Evolutionary conservation across 2,113 vertebrate species (phyloP), one percentile per base, ranked within the genome.

Genomic region (Cephalopholis sonnerati): DNA sequence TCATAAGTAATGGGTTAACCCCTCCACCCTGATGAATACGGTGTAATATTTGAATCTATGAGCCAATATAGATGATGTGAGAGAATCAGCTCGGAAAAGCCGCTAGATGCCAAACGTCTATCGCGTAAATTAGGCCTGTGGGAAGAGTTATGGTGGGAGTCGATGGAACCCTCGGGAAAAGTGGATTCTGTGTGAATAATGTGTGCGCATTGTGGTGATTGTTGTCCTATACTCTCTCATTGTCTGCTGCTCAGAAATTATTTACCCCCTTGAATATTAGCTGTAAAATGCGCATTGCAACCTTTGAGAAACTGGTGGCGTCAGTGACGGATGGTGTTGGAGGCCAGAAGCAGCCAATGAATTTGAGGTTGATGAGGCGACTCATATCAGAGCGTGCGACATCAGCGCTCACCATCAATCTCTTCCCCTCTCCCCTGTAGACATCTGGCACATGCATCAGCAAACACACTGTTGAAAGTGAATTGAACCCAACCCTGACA

Each of bases 311-410:
- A 89, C 66, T 65, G 88, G 67, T 62, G 81, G 85, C 83, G 36
- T 81, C 90, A 59, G 76, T 94, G 94, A 95, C 90, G 81, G 88
- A 95, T 95, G 89, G 92, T 39, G 83, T 89, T 65, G 86, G 81
- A 87, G 91, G 87, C 92, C 85, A 81, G 90, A 84, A 89, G 89
- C 91, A 87, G 89, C 87, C 92, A 92, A 93, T 91, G 93, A 93
- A 94, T 94, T 94, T 87, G 92, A 93, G 92, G 93, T 95, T 95
- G 95, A 96, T 96, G 95, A 95, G 93, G 92, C 95, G 94, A 93
- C 91, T 95, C 94, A 94, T 94, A 95, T 94, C 90, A 91, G 87
- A 91, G 91, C 87, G 87, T 79, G 91, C 83, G 82, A 93, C 91
- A 94, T 91, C 91, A 90, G 93, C 76, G 87, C 92, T 91, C 79